Base-by-base conservation (phyloP, 2,888 invertebrate species). In the Heliothis peltigera region DNA sequence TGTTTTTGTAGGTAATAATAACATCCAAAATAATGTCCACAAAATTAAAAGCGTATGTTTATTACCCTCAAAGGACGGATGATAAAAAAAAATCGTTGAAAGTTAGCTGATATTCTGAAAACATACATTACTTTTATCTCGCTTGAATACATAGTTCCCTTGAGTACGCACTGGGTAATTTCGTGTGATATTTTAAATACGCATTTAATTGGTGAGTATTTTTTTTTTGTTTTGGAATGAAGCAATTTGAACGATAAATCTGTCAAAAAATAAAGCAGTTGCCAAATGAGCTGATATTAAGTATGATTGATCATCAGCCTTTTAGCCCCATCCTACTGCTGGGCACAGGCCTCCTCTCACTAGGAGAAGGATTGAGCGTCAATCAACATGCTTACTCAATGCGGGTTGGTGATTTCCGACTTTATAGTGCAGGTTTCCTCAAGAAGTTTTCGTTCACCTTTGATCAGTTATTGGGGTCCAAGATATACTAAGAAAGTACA, bases 41-140 rank as follows among this genome's bases (percentile, higher is more conserved):
- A 69, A 70, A 52, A 72, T 71, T 63, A 58, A 70, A 70, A 47
- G 47, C 18, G 44, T 6, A 75, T 44, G 22, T 75, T 72, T 70
- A 72, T 75, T 70, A 19, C 44, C 42, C 72, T 59, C 72, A 59
- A 48, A 56, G 72, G 72, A 53, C 51, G 42, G 49, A 56, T 74
- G 44, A 7, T n/a, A 55, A 68, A 46, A 75, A n/a, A 75, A 74
- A 74, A 68, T 68, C 42, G 43, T 39, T 63, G 54, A 72, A 64
- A 70, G 75, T 70, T 64, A 64, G 62, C 74, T 53, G 57, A 32
- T 77, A 63, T 54, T 67, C 58, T 55, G 69, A 77, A 77, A 74
- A 62, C 77, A 74, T 39, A 65, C 53, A 77, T 77, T 66, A 77
- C 74, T 77, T 73, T 67, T 77, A 77, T 77, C 78, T 74, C 75